Evolutionary conservation across 2,797 vertebrate genomes (phyloP).

Genomic region (Gadopsis marmoratus): DNA sequence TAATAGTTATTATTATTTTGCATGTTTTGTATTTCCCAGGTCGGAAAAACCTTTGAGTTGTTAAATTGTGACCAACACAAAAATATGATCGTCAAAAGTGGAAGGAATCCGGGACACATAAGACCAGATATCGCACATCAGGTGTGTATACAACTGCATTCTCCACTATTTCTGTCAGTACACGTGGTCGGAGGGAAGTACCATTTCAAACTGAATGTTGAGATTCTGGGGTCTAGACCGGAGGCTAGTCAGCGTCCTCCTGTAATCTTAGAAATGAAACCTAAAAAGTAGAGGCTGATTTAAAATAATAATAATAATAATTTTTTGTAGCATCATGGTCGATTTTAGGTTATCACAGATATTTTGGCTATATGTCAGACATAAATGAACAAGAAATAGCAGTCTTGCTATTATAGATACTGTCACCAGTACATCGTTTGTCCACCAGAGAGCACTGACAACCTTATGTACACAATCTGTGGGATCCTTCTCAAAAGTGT

Average conservation of each 20-base stretch:
- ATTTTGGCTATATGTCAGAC: neutral
- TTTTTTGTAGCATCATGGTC: neutral
- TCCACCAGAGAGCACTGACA: neutral
- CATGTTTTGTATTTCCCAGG: constrained; percentile 78
- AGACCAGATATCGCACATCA: constrained; percentile 96
- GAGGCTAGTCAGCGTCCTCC: neutral
- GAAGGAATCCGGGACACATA: constrained; percentile 91
- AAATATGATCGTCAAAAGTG: constrained; percentile 90
- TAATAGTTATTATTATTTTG: neutral
- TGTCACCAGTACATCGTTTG: neutral
- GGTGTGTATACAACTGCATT: constrained; percentile 74
- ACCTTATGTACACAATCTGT: neutral
- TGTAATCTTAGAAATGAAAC: neutral
- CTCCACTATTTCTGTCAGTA: neutral
- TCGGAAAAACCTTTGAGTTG: constrained; percentile 94
- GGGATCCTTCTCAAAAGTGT: neutral
- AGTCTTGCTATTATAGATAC: neutral
- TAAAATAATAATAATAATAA: too few relatives aligned
- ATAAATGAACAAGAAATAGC: neutral
- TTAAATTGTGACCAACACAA: constrained; percentile 98
- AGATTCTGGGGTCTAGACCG: neutral
- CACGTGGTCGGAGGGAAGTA: rapidly evolving
- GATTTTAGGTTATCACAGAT: neutral
- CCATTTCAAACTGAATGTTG: neutral
- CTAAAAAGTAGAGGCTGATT: neutral